A percentile compares a stretch with the other conserved stretches of the same genome.
Evolutionary conservation across 2,113 vertebrate genomes (phyloP).

Genomic region (Grus americana): DNA sequence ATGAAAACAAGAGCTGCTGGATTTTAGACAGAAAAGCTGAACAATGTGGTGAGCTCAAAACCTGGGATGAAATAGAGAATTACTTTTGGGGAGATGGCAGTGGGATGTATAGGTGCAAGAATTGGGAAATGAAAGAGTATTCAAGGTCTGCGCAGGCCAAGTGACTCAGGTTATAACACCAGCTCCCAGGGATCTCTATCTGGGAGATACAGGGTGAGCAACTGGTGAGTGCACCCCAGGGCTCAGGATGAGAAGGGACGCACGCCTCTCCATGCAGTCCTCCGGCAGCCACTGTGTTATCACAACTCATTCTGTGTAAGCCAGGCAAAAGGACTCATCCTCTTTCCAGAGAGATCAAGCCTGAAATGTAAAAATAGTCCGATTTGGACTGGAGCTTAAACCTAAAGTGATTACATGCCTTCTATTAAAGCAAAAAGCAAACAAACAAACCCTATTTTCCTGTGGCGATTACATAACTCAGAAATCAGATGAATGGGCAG

Average conservation of each 20-base stretch:
- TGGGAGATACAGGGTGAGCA: neutral
- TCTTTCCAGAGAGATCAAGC: slow-evolving; percentile 63
- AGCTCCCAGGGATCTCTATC: neutral
- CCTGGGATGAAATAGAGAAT: neutral
- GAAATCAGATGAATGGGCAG: slow-evolving; percentile 43
- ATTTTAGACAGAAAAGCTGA: neutral
- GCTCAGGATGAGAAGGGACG: neutral
- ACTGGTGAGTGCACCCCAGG: too few relatives aligned
- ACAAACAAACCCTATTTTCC: slow-evolving; percentile 27
- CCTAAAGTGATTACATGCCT: slow-evolving; percentile 68
- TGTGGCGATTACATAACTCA: slow-evolving; percentile 39
- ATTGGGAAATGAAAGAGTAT: neutral
- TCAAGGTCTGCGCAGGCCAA: neutral
- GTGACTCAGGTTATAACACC: neutral
- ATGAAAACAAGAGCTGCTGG: neutral
- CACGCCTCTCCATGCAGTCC: fast-evolving
- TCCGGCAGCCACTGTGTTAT: neutral
- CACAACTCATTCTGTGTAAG: neutral
- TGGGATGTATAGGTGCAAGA: neutral
- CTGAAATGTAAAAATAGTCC: slow-evolving; percentile 67
- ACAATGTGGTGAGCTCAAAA: neutral
- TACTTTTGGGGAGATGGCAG: neutral
- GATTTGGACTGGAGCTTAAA: slow-evolving; percentile 65
- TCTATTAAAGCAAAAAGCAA: slow-evolving; percentile 65
- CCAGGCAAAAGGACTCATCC: slow-evolving; percentile 36